Evolutionary conservation across 1,140 invertebrate genomes (phyloP).

Genomic region (Drosophila burlai): DNA sequence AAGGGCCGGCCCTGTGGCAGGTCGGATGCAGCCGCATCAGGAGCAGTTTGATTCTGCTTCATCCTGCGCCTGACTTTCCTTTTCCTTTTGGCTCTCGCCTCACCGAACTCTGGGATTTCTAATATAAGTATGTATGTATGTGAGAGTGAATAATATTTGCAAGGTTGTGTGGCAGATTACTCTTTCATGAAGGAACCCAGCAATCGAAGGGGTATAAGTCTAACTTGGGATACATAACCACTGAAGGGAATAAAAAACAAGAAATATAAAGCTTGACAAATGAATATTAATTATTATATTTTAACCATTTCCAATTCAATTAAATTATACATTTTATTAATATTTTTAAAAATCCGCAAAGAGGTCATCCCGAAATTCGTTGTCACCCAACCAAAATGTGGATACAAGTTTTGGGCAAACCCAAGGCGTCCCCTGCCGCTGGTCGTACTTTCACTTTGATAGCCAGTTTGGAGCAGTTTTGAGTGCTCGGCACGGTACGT

Average conservation of each 20-base stretch:
- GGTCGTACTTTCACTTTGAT: conserved; percentile 77
- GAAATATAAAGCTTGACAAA: neutral
- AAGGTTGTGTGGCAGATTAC: conserved; percentile 27
- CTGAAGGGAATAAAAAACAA: neutral
- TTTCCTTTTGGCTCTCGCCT: conserved; percentile 36
- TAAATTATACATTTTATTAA: no score
- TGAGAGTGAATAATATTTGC: neutral
- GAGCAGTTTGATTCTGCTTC: conserved; percentile 57
- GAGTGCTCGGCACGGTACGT: conserved; percentile 62
- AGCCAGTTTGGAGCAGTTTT: conserved; percentile 75
- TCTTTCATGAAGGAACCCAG: neutral
- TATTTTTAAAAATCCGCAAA: neutral
- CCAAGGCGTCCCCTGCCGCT: conserved; percentile 22
- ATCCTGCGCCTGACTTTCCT: conserved; percentile 63
- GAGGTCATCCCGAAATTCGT: neutral
- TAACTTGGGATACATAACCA: neutral
- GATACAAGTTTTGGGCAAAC: conserved; percentile 1
- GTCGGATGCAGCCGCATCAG: conserved; percentile 55
- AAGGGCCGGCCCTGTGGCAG: conserved; percentile 14
- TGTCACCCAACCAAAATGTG: neutral
- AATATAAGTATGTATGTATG: conserved; percentile 4
- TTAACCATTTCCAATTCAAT: neutral
- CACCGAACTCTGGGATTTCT: conserved; percentile 38
- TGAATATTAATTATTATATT: neutral
- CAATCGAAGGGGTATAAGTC: neutral